phyloP scores from a whole-genome alignment of 2,888 invertebrate genomes.

The Pseudanteris insignis region DNA sequence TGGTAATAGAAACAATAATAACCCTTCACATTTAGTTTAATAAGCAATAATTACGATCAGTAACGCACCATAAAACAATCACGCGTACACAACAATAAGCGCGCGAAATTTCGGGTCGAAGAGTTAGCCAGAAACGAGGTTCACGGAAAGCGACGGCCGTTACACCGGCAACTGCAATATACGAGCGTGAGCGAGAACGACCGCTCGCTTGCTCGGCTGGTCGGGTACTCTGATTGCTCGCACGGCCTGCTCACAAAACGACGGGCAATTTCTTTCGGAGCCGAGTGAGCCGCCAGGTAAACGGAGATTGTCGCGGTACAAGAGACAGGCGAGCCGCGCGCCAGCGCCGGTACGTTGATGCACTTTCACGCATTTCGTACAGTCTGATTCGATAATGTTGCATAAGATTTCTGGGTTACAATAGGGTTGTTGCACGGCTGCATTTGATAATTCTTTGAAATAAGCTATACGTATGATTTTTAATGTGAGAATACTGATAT shows the following conservation, averaged over 20 bases:
- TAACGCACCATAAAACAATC: too few relatives aligned
- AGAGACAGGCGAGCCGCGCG: slow-evolving; percentile 16
- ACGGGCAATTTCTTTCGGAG: slow-evolving; percentile 36
- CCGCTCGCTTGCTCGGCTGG: slow-evolving; percentile 37
- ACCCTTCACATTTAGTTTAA: too few relatives aligned
- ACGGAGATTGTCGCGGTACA: slow-evolving; percentile 31
- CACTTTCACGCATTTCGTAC: slow-evolving; percentile 36
- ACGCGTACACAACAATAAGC: too few relatives aligned
- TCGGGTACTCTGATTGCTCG: slow-evolving; percentile 37
- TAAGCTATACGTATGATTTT: too few relatives aligned
- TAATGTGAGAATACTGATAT: too few relatives aligned
- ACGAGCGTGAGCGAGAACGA: slow-evolving; percentile 15
- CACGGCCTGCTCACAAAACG: slow-evolving; percentile 30
- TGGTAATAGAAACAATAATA: too few relatives aligned
- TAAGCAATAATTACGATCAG: too few relatives aligned
- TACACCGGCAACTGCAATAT: too few relatives aligned
- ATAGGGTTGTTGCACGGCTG: slow-evolving; percentile 31
- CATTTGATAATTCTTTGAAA: too few relatives aligned
- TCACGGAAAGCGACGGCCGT: too few relatives aligned
- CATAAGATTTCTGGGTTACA: slow-evolving; percentile 30
- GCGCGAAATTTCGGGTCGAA: too few relatives aligned
- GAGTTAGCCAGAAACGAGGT: too few relatives aligned
- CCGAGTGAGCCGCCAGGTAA: slow-evolving; percentile 32
- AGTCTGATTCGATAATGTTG: slow-evolving; percentile 26
- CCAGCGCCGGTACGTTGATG: slow-evolving; percentile 15